Evolutionary conservation across 2,113 vertebrate species (phyloP).

Genomic region (Calyptomena viridis): DNA sequence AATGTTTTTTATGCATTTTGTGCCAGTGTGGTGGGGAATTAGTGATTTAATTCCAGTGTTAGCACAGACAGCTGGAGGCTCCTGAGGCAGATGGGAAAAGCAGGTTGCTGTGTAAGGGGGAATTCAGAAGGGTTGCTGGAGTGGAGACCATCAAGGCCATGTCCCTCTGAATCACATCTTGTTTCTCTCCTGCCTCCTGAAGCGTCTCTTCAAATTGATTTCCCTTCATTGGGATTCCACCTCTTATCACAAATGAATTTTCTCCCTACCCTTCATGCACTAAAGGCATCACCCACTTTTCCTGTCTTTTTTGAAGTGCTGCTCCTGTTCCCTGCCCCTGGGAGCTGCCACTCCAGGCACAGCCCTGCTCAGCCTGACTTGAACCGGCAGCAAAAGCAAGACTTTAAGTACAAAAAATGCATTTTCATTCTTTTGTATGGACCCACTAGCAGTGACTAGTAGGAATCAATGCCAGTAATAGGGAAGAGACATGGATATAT

Average conservation of each 20-base stretch:
- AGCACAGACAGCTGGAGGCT: not conserved
- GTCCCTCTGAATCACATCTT: not conserved
- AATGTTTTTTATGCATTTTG: not conserved
- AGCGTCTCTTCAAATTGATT: not conserved
- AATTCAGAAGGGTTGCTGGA: not conserved
- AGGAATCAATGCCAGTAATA: not conserved
- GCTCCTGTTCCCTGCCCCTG: not conserved
- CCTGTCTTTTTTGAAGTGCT: not conserved
- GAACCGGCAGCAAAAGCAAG: not conserved
- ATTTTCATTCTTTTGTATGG: not conserved
- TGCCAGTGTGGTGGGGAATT: not conserved
- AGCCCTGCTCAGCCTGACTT: not conserved
- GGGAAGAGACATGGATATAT: not conserved
- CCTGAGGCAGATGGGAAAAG: not conserved
- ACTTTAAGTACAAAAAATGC: not conserved
- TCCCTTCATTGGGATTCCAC: not conserved
- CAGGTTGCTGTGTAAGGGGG: not conserved
- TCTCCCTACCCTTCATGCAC: not conserved
- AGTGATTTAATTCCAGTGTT: not conserved
- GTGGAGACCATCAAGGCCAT: not conserved
- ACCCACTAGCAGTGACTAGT: not conserved
- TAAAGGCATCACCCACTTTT: not conserved
- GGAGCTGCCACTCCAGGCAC: not conserved
- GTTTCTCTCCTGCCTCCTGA: not conserved
- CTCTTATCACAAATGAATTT: not conserved